Evolutionary conservation across 1,140 invertebrate species (phyloP).

Genomic region (Cotesia chilonis): DNA sequence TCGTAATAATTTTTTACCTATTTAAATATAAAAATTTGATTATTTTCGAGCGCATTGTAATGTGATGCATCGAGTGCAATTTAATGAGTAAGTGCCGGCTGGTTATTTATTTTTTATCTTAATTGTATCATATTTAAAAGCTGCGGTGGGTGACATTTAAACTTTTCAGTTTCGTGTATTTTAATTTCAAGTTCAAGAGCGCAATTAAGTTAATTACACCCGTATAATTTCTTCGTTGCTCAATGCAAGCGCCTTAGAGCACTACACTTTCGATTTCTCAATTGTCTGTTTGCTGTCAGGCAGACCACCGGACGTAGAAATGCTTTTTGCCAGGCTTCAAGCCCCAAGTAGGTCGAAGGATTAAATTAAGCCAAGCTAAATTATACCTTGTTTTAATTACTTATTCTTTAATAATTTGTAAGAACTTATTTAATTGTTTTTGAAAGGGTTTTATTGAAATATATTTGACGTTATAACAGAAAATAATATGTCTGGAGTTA

Average conservation of each 20-base stretch:
- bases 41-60: not conserved
- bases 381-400: no score
- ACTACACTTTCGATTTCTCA: not conserved
- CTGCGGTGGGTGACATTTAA: not conserved
- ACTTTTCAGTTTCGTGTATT: no score
- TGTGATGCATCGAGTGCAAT: not conserved
- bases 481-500: no score
- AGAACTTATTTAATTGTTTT: no score
- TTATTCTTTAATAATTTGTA: no score
- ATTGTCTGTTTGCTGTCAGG: not conserved
- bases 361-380: not conserved
- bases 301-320: not conserved
- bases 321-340: not conserved
- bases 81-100: not conserved
- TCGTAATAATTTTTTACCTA: not conserved
- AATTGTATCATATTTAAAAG: not conserved
- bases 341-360: not conserved
- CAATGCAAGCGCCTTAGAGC: not conserved
- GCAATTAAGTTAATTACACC: slow-evolving; percentile 3
- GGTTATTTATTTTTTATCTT: not conserved
- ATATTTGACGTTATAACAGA: no score
- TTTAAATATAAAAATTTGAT: not conserved
- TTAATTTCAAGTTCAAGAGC: slow-evolving; percentile 7
- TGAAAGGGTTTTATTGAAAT: no score
- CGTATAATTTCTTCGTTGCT: no score